phyloP scores from a whole-genome alignment of 2,797 vertebrate genomes.

The Synanceia verrucosa region DNA sequence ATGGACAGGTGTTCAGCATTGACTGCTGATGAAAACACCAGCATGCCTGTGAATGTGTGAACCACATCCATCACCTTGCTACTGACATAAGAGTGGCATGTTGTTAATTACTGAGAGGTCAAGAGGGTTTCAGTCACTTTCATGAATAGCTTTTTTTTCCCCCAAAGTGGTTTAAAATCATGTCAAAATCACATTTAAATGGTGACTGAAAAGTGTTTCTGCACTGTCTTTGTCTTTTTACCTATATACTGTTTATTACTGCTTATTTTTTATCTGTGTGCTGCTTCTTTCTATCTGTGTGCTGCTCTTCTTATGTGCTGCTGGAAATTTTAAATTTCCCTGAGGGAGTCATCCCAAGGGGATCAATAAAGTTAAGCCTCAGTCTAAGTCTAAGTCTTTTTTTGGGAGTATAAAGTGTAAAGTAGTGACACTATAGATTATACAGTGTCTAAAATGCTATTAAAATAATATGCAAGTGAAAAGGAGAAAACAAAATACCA shows the following conservation, averaged over 20 bases:
- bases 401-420: background rate
- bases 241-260: no score
- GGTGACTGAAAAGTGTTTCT: background rate
- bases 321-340: no score
- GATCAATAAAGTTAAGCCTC: no score
- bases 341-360: no score
- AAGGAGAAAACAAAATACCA: constrained; percentile 9
- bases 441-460: background rate
- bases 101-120: background rate
- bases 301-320: no score
- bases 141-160: background rate
- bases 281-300: no score
- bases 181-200: background rate
- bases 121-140: background rate
- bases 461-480: background rate
- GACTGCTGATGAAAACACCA: constrained; percentile 33
- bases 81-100: background rate
- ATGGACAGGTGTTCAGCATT: constrained; percentile 39
- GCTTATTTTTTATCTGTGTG: no score
- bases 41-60: background rate
- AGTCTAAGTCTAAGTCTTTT: no score
- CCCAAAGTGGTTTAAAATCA: background rate
- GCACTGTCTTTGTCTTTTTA: background rate
- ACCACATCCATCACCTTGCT: background rate
- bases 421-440: background rate